Evolutionary conservation across 2,888 invertebrate genomes (phyloP), one percentile per base, ranked within the genome.

Genomic region (Phania funesta): DNA sequence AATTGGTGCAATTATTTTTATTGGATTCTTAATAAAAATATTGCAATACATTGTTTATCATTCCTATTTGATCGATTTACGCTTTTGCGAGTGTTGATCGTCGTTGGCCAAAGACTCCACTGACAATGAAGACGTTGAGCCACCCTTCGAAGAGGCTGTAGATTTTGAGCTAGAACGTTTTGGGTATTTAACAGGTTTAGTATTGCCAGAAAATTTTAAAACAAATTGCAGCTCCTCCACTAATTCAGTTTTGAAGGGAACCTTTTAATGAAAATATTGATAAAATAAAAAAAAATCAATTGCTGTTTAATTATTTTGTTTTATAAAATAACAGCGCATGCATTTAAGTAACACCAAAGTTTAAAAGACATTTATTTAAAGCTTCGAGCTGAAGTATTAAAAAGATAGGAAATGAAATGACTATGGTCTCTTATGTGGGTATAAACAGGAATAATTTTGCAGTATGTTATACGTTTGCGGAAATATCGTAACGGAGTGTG

Each of bases 201-300:
- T 93, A 62, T 94, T 94, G 26, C 94, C 94, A 48, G 93, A 94
- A 86, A 95, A 95, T 87, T 93, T 93, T 2, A 95, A 88, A 32
- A 96, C 93, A 87, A 96, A 96, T 84, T 93, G 94, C 60, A 96
- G 84, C 88, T 96, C 96, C 1, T 93, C 94, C 62, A 92, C 90
- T 26, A 96, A 87, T 87, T 95, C 95, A 54, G 93, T 92, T 87
- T 92, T 93, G 87, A 96, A 95, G n/a, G 94, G 90, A 2, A 94
- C 92, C 93, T 95, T 44, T 32, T 32, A 46, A 6, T 44, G 2
- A 46, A 24, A 58, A 20, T 50, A 24, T 18, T 50, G 2, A 24
- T 32, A 9, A 0, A 52, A 52, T 24, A 38, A 18, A 16, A 8
- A 8, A 9, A 7, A 8, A 35, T 35, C 2, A 35, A 7, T 35